These are phyloP conservation scores for Australoheros scitulus DNA, from an alignment of 2,113 vertebrate genomes.

Conservation along the genomic window DNA sequence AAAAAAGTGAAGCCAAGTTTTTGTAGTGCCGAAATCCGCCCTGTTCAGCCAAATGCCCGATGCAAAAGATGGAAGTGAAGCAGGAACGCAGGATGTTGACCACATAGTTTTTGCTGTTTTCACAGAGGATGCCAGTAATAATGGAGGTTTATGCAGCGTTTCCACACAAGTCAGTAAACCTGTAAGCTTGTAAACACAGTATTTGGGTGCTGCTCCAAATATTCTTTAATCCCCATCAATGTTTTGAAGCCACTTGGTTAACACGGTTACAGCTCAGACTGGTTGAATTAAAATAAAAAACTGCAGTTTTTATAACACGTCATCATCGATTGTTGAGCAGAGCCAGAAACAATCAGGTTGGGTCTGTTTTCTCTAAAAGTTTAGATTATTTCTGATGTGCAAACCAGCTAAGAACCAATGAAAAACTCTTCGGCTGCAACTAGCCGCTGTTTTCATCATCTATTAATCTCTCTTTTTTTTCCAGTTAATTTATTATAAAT, in stretches of 20 bases:
- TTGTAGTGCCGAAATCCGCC: neutral
- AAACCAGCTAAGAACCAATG: neutral
- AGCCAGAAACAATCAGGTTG: neutral
- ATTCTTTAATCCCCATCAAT: neutral
- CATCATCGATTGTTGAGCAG: neutral
- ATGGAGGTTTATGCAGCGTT: neutral
- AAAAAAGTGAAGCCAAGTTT: conserved; percentile 17
- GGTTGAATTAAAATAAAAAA: neutral
- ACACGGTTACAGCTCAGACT: neutral
- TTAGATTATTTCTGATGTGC: neutral
- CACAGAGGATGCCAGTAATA: neutral
- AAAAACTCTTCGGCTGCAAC: neutral
- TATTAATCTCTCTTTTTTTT: neutral
- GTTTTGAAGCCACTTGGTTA: neutral
- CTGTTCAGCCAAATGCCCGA: conserved; percentile 35
- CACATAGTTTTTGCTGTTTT: neutral
- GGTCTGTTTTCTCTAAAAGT: neutral
- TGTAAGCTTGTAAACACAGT: conserved; percentile 3
- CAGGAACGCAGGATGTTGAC: neutral
- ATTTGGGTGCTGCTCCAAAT: too few species aligned
- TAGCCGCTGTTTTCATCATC: neutral
- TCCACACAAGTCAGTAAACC: neutral
- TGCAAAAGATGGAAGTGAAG: neutral
- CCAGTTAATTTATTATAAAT: neutral
- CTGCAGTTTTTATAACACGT: neutral